phyloP scores from a whole-genome alignment of 2,888 invertebrate genomes.

The Zootermopsis nevadensis region DNA sequence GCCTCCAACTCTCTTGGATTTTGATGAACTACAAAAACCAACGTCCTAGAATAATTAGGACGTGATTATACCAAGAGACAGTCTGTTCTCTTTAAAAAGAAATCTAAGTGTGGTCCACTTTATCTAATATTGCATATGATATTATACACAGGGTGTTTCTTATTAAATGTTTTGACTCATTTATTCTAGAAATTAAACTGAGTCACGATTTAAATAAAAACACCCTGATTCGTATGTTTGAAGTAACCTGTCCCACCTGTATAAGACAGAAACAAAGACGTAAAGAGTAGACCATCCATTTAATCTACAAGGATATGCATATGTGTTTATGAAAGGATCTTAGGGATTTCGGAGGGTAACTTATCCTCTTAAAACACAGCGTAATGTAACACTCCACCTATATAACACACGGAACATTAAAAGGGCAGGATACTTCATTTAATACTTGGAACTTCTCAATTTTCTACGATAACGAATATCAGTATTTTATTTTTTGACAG shows the following conservation, averaged over 20 bases:
- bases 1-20: neutral
- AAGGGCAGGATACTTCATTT: constrained; percentile 38
- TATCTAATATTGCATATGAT: constrained; percentile 16
- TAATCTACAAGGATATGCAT: constrained; percentile 19
- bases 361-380: constrained; percentile 12
- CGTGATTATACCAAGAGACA: neutral
- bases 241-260: neutral
- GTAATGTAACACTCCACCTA: constrained; percentile 29
- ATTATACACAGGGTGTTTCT: constrained; percentile 11
- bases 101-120: constrained; percentile 19
- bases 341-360: neutral
- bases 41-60: constrained; percentile 5
- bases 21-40: constrained; percentile 15
- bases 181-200: neutral
- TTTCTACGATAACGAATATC: constrained; percentile 33
- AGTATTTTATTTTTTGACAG: constrained; percentile 26
- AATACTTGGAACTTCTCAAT: constrained; percentile 27
- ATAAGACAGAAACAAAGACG: neutral
- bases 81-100: neutral
- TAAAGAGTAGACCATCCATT: neutral
- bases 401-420: constrained; percentile 28
- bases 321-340: neutral
- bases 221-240: neutral
- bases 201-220: neutral
- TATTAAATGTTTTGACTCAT: constrained; percentile 4